A percentile compares a stretch with the other conserved stretches of the same genome.
These are phyloP conservation scores for Xenops minutus DNA, from an alignment of 2,797 vertebrate species.

Conservation along the genomic window DNA sequence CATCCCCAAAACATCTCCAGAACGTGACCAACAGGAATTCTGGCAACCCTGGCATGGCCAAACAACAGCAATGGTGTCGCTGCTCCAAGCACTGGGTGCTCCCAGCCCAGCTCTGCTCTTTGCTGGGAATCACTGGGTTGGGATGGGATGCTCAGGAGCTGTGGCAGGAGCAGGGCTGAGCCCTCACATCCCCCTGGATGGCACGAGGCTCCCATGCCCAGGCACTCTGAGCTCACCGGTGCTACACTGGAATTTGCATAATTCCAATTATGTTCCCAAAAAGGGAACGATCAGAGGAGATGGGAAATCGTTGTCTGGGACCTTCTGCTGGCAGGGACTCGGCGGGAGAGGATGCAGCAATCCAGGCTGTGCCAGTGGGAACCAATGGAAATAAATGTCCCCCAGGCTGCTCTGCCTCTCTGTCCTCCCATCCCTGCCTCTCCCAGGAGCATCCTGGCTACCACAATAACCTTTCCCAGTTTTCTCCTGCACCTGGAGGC, in stretches of 20 bases:
- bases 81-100: fast-evolving
- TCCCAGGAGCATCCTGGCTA: not conserved
- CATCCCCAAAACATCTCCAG: not conserved
- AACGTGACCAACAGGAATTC: fast-evolving
- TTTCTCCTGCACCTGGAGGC: not conserved
- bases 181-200: fast-evolving
- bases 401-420: not conserved
- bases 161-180: fast-evolving
- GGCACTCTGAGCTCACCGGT: not conserved
- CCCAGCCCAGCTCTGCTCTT: fast-evolving
- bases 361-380: not conserved
- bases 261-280: constrained; percentile 34
- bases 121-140: fast-evolving
- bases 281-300: not conserved
- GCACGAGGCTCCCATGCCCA: fast-evolving
- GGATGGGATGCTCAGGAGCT: not conserved
- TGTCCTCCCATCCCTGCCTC: not conserved
- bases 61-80: fast-evolving
- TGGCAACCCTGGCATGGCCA: fast-evolving
- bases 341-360: not conserved
- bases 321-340: not conserved
- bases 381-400: fast-evolving
- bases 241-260: not conserved
- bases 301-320: not conserved
- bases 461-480: not conserved